Conservation (phyloP, 2,888 invertebrate genomes). For the Cephonodes hylas region DNA sequence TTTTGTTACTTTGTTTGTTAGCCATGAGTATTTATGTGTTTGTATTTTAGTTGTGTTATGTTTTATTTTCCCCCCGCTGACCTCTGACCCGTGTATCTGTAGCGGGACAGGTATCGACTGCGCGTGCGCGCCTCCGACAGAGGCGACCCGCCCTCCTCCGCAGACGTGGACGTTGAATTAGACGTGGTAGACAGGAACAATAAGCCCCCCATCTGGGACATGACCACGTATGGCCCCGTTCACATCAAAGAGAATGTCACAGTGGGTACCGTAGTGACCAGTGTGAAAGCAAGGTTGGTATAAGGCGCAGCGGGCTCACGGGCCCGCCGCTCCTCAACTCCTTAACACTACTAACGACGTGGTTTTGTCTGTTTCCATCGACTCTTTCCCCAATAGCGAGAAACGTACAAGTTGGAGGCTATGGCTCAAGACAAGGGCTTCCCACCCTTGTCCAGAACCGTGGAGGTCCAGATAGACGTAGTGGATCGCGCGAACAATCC, state of each 20-base stretch:
- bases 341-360: slow-evolving; percentile 85
- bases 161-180: slow-evolving; percentile 98
- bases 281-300: slow-evolving; percentile 99
- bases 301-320: slow-evolving; percentile 79
- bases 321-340: slow-evolving; percentile 76
- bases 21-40: slow-evolving; percentile 75
- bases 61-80: slow-evolving; percentile 84
- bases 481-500: slow-evolving; percentile 99
- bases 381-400: slow-evolving; percentile 89
- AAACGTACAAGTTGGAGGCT: slow-evolving; percentile 98
- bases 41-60: slow-evolving; percentile 80
- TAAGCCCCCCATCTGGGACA: slow-evolving; percentile 98
- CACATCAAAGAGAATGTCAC: slow-evolving; percentile 99
- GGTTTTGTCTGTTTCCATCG: slow-evolving; percentile 85
- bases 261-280: slow-evolving; percentile 99
- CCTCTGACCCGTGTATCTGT: slow-evolving; percentile 87
- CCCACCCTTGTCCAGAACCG: slow-evolving; percentile 96
- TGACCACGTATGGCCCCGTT: slow-evolving; percentile 97
- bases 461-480: slow-evolving; percentile 99
- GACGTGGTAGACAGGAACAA: slow-evolving; percentile 99
- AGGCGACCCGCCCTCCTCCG: slow-evolving; percentile 94
- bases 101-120: slow-evolving; percentile 98
- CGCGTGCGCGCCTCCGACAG: slow-evolving; percentile 98
- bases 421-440: slow-evolving; percentile 99
- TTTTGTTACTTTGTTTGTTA: slow-evolving; percentile 70